These are phyloP conservation scores for Tetragnatha montana DNA, from an alignment of 2,888 invertebrate species.

Conservation along the genomic window DNA sequence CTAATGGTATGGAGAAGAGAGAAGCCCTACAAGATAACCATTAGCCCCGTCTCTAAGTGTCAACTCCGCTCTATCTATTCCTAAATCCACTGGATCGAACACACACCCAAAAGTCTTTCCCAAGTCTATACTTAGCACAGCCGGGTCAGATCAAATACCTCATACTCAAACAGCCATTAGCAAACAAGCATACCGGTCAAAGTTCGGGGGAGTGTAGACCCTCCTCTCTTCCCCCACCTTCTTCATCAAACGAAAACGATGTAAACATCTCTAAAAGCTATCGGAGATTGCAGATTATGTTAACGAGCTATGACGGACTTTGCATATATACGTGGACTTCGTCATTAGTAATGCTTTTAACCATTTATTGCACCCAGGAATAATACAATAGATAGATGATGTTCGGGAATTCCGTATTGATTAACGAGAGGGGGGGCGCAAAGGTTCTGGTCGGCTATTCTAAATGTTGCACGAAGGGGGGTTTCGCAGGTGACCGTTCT, in stretches of 20 bases:
- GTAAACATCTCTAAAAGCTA: slow-evolving; percentile 48
- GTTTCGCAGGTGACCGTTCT: too few relatives aligned
- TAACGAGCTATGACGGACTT: slow-evolving; percentile 33
- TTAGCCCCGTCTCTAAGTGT: too few relatives aligned
- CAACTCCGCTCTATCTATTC: too few relatives aligned
- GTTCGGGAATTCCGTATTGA: background rate
- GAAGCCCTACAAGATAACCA: too few relatives aligned
- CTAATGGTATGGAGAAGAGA: too few relatives aligned
- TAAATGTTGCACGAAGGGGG: too few relatives aligned
- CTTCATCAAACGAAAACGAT: slow-evolving; percentile 38
- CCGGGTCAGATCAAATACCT: background rate
- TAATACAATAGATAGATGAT: background rate
- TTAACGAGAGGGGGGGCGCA: too few relatives aligned
- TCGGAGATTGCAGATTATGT: slow-evolving; percentile 52
- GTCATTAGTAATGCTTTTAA: background rate
- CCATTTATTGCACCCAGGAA: background rate
- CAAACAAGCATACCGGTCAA: background rate
- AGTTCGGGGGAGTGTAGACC: background rate
- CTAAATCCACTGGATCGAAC: too few relatives aligned
- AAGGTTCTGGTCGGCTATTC: too few relatives aligned
- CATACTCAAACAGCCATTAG: background rate
- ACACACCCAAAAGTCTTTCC: too few relatives aligned
- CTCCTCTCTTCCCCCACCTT: too few relatives aligned
- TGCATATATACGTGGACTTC: background rate
- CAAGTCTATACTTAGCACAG: too few relatives aligned